phyloP scores from a whole-genome alignment of 2,888 invertebrate genomes.

The Octodonta nipae region DNA sequence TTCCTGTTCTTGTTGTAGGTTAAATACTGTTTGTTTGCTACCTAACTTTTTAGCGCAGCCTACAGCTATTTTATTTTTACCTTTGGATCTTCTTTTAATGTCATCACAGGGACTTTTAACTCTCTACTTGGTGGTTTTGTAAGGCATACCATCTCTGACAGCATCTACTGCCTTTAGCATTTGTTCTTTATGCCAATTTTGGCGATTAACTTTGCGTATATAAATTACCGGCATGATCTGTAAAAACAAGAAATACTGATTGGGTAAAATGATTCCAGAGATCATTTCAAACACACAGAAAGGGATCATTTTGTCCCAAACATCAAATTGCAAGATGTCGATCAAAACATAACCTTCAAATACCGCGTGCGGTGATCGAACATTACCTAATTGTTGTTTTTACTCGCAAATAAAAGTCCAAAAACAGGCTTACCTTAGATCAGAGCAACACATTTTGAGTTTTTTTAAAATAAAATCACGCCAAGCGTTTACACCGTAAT shows the following conservation, averaged over 20 bases:
- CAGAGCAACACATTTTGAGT: not conserved
- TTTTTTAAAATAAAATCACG: not conserved
- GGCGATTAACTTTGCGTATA: slow-evolving; percentile 3
- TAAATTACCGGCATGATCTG: slow-evolving; percentile 2
- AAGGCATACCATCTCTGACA: slow-evolving; percentile 5
- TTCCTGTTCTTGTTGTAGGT: not conserved
- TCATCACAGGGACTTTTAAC: not conserved
- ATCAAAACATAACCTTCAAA: slow-evolving; percentile 3
- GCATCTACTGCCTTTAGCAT: slow-evolving; percentile 6
- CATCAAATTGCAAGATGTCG: not conserved
- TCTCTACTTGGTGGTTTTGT: not conserved
- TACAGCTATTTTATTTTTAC: slow-evolving; percentile 1
- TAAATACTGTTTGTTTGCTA: not conserved
- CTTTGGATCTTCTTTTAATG: not conserved
- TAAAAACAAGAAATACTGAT: slow-evolving; percentile 2
- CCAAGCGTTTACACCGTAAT: not conserved
- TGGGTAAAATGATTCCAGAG: slow-evolving; percentile 1
- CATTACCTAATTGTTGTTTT: not conserved
- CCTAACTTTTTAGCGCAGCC: not conserved
- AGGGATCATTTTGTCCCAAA: slow-evolving; percentile 2
- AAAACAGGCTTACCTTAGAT: slow-evolving; percentile 1
- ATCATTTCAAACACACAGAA: slow-evolving; percentile 2
- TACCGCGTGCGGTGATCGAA: slow-evolving; percentile 1
- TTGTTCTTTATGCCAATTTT: slow-evolving; percentile 3
- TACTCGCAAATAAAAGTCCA: not conserved